phyloP scores from a whole-genome alignment of 2,113 vertebrate genomes.

The Eurystomus gularis region DNA sequence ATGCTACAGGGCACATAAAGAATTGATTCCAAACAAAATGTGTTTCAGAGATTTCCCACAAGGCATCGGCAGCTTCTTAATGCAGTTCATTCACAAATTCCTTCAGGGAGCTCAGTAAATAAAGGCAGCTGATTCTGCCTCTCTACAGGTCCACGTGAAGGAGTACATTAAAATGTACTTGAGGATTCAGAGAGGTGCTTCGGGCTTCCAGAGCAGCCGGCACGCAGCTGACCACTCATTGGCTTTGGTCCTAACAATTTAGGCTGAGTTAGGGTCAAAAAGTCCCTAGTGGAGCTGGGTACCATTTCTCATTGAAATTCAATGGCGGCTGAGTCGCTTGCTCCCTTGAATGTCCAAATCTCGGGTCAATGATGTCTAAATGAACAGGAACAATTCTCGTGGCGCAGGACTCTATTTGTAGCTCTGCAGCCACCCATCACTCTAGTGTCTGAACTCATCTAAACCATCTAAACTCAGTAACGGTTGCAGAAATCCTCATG shows the following conservation, averaged over 20 bases:
- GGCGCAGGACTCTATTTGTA: not conserved
- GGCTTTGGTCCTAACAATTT: not conserved
- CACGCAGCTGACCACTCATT: not conserved
- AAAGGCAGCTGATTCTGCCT: not conserved
- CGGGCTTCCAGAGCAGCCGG: not conserved
- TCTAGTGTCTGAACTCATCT: not conserved
- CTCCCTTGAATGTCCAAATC: not conserved
- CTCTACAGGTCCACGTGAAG: not conserved
- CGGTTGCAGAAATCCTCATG: not conserved
- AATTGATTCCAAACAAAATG: slow-evolving; percentile 46
- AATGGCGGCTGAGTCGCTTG: not conserved
- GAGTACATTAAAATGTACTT: not conserved
- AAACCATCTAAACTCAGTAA: not conserved
- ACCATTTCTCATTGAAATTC: not conserved
- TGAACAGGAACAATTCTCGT: not conserved
- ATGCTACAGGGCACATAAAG: slow-evolving; percentile 26
- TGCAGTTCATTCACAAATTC: slow-evolving; percentile 29
- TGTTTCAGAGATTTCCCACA: slow-evolving; percentile 45
- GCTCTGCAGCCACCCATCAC: not conserved
- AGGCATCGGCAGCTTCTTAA: slow-evolving; percentile 24
- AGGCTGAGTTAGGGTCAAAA: not conserved
- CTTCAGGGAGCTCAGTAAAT: not conserved
- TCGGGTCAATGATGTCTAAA: not conserved
- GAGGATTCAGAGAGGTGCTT: not conserved
- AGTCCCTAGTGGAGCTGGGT: not conserved